Conservation (phyloP, 2,888 invertebrate species). For the Drosophila nigricruria region DNA sequence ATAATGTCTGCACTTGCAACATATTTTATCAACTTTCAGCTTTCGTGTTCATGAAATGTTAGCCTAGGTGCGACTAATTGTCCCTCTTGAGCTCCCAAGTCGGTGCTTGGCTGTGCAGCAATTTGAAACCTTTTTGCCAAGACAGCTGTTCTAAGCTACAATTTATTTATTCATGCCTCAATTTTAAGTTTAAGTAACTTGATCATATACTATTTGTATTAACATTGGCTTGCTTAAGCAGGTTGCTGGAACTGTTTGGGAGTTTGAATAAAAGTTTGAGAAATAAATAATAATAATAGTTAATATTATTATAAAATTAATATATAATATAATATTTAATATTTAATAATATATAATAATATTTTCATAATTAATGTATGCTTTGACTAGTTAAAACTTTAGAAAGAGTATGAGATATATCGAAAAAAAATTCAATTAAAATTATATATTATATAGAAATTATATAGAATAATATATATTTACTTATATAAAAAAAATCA, state of each 20-base stretch:
- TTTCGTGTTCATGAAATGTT: background rate
- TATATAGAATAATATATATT: too few species aligned
- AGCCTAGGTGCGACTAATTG: constrained; percentile 16
- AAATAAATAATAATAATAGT: background rate
- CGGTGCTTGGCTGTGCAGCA: background rate
- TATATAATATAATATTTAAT: too few species aligned
- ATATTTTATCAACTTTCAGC: constrained; percentile 15
- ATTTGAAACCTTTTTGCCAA: background rate
- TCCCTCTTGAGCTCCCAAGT: constrained; percentile 2
- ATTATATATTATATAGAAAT: too few species aligned
- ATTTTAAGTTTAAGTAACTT: background rate
- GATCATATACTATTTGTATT: background rate
- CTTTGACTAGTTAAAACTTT: too few species aligned
- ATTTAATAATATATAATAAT: too few species aligned
- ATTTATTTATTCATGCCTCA: background rate
- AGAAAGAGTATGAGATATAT: too few species aligned
- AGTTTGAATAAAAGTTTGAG: background rate
- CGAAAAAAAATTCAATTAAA: too few species aligned
- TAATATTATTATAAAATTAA: background rate
- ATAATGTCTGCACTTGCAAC: constrained; percentile 6
- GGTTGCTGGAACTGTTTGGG: background rate
- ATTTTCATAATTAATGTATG: too few species aligned
- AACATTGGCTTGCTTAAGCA: background rate
- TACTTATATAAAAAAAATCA: too few species aligned
- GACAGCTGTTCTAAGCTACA: background rate